phyloP scores from a whole-genome alignment of 2,888 invertebrate genomes.

The Saturnia pavonia region DNA sequence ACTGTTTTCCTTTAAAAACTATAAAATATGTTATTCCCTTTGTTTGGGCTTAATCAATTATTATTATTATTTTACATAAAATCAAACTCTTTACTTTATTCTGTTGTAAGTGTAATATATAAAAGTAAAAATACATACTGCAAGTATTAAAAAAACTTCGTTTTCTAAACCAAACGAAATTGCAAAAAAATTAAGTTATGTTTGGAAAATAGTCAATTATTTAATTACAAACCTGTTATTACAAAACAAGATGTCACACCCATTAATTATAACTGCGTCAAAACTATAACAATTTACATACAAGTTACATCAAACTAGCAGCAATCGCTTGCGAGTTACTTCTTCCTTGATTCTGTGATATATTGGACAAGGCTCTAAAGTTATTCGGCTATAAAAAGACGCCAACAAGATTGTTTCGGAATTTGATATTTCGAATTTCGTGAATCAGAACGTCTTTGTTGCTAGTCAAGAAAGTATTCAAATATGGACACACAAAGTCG shows the following conservation, averaged over 20 bases:
- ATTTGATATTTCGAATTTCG: conserved; percentile 37
- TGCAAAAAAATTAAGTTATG: background rate
- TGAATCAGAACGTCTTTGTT: conserved; percentile 18
- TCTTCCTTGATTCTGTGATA: conserved; percentile 43
- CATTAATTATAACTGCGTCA: conserved; percentile 34
- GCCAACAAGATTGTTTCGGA: conserved; percentile 25
- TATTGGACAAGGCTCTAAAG: conserved; percentile 29
- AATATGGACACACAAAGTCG: background rate
- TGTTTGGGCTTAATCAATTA: too few species aligned
- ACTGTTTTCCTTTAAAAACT: too few species aligned
- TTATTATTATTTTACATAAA: too few species aligned
- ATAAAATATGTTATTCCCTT: too few species aligned
- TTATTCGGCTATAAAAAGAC: conserved; percentile 24
- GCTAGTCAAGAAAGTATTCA: background rate
- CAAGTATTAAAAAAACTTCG: background rate
- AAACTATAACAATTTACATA: conserved; percentile 34
- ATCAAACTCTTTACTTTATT: too few species aligned
- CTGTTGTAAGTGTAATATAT: too few species aligned
- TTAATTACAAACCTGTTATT: conserved; percentile 19
- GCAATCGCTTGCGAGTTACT: conserved; percentile 31
- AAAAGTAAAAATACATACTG: too few species aligned
- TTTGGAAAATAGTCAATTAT: background rate
- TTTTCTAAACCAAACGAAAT: background rate
- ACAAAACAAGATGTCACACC: conserved; percentile 22
- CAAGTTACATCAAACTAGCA: conserved; percentile 29